A percentile compares a stretch with the other conserved stretches of the same genome.
These are phyloP conservation scores for Drosophila hamatofila DNA, from an alignment of 2,888 invertebrate genomes.

Conservation along the genomic window DNA sequence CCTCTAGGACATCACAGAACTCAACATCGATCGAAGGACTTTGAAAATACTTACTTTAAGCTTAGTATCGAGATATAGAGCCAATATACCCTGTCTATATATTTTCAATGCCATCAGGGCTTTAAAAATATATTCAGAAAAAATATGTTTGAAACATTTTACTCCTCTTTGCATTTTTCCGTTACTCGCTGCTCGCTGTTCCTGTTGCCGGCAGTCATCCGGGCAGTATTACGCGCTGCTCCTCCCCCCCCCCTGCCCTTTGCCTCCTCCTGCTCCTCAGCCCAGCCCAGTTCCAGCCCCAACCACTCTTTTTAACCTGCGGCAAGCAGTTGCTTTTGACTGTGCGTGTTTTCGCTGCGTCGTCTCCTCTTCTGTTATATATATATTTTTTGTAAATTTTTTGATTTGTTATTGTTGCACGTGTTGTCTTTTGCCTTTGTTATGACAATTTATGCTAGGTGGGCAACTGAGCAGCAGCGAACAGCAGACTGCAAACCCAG, in stretches of 20 bases:
- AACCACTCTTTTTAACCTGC: background rate
- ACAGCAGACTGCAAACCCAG: slow-evolving; percentile 10
- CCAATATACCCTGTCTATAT: background rate
- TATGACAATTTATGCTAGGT: slow-evolving; percentile 76
- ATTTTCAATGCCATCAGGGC: too few species aligned
- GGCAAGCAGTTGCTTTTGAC: slow-evolving; percentile 40
- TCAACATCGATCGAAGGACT: too few species aligned
- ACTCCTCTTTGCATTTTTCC: slow-evolving; percentile 57
- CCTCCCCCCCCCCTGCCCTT: background rate
- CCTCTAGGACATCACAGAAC: too few species aligned
- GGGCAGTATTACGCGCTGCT: slow-evolving; percentile 7
- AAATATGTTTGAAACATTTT: slow-evolving; percentile 81
- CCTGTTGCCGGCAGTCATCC: slow-evolving; percentile 52
- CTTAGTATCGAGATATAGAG: too few species aligned
- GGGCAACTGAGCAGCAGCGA: slow-evolving; percentile 44
- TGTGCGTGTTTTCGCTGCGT: slow-evolving; percentile 60
- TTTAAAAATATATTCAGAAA: slow-evolving; percentile 46
- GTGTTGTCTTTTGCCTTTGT: slow-evolving; percentile 80
- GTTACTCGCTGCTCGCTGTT: slow-evolving; percentile 31
- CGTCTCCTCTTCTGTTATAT: slow-evolving; percentile 20
- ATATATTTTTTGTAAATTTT: slow-evolving; percentile 69
- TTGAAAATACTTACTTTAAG: too few species aligned
- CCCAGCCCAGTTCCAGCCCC: background rate
- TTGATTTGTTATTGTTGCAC: slow-evolving; percentile 82
- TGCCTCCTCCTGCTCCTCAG: rapidly evolving